Base-by-base conservation (phyloP, 2,113 vertebrate genomes). In the Camelus bactrianus region DNA sequence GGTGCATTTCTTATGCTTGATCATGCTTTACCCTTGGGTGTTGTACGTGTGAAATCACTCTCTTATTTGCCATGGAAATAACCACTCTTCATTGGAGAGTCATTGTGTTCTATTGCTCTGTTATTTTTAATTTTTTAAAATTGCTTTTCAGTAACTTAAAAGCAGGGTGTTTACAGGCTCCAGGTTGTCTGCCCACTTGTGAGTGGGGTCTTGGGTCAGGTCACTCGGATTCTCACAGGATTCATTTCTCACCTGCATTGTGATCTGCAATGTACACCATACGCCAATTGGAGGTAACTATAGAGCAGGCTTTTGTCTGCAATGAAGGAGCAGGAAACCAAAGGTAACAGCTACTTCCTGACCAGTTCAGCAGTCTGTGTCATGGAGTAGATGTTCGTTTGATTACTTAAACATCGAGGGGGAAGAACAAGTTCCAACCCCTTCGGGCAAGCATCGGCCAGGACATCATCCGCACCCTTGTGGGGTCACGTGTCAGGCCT, bases 281-380 rank as follows among this genome's bases (percentile, higher is more conserved):
- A 65, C 24, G 8, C 70, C 93, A 92, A 4, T 92, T 81, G 89
- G 91, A 90, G 89, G 97, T 97, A 97, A 98, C 86, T 10, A 4
- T 96, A 97, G 91, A 93, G 93, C 88, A 80, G 73, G 82, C 95
- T 93, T 97, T 98, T 98, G 97, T 98, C 80, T 95, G 69, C 73
- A 69, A 11, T 89, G 89, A 97, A 93, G 97, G 86, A 79, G 82
- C 82, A 92, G 96, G 97, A 97, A 97, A 83, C 89, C 91, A 90
- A 82, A 94, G 93, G 97, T 62, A 97, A 67, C 87, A 92, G 93
- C 92, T 81, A 84, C 86, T 97, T 97, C 93, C 94, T 96, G 96
- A 88, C 60, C 92, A 85, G 91, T 92, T 79, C 89, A 82, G 26
- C 46, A 89, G 67, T 89, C 26, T 93, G 65, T 88, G 65, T 85